Percentiles rank a stretch among this genome's conserved stretches.
These are phyloP conservation scores for Mnemiopsis leidyi DNA, from an alignment of 37 sponge, comb jelly and placozoan species.

Conservation along the genomic window DNA sequence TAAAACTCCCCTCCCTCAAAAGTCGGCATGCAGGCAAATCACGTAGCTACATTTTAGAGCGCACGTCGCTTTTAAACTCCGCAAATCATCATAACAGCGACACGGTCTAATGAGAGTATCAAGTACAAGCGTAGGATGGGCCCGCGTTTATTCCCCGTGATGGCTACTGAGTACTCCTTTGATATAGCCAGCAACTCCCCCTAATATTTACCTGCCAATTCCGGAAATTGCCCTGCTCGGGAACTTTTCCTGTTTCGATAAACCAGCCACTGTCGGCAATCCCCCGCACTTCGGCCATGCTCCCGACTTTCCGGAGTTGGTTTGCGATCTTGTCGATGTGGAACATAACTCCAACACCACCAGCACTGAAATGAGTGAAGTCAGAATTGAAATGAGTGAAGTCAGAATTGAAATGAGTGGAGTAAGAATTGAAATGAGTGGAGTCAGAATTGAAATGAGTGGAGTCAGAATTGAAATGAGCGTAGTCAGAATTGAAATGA, in stretches of 20 bases:
- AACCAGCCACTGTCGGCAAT: conserved; percentile 66
- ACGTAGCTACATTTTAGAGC: neutral
- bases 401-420: too few species aligned
- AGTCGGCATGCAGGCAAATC: neutral
- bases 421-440: too few species aligned
- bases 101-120: too few species aligned
- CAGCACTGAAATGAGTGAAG: conserved; percentile 66
- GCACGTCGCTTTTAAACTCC: neutral
- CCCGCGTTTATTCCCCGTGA: too few species aligned
- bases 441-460: too few species aligned
- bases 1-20: neutral
- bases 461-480: too few species aligned
- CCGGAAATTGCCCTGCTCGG: neutral
- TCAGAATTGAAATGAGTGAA: too few species aligned
- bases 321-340: conserved; percentile 65
- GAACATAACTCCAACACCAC: conserved; percentile 66
- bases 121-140: neutral
- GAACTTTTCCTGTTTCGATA: conserved; percentile 10
- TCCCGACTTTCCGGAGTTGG: conserved; percentile 19
- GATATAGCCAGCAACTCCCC: neutral
- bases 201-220: conserved; percentile 53
- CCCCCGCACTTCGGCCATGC: conserved; percentile 63
- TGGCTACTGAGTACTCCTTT: too few species aligned
- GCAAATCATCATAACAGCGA: too few species aligned
- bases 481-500: too few species aligned